Base-by-base conservation (phyloP, 2,113 vertebrate genomes). In the Seriola aureovittata region DNA sequence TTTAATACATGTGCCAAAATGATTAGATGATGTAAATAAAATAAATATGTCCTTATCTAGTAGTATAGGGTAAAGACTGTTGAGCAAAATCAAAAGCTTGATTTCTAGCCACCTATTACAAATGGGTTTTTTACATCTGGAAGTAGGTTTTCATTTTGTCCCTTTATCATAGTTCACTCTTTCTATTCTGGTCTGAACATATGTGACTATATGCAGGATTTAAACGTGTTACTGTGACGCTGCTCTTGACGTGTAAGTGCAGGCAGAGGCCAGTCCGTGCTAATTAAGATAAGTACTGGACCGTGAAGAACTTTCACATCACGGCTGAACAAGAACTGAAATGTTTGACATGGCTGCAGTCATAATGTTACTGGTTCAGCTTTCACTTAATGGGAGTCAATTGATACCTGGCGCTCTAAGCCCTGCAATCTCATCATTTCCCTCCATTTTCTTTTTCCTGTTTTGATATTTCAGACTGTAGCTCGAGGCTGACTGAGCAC, bases 381-480 rank as follows among this genome's bases (percentile, higher is more conserved):
- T 91, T 81, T 71, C 59, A 42, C 40, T 1, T 10, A 42, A 42
- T 42, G 40, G 4, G 14, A 81, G 44, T 40, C 71, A 63, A 36
- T 16, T 76, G 66, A 78, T 81, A 76, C 80, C 23, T 19, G 44
- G 52, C 42, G 54, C 63, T 74, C 63, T 63, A 55, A 80, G 17
- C 38, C 29, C 59, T 32, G n/a, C 68, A 78, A 81, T 73, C 73
- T 71, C 32, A 29, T 29, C 64, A 78, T 73, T 70, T 80, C 67
- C 29, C 21, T 64, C 44, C 64, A 70, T 71, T 63, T 69, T 58
- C 38, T 38, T 42, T 62, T 36, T 79, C 46, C 5, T 0, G 1
- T 67, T 75, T 82, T 84, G 46, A 80, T 82, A 80, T 82, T 90
- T 84, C 77, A 64, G 21, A 72, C 65, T 72, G 59, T 38, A 71